Evolutionary conservation across 2,888 invertebrate species (phyloP).

Genomic region (Muscina levida): DNA sequence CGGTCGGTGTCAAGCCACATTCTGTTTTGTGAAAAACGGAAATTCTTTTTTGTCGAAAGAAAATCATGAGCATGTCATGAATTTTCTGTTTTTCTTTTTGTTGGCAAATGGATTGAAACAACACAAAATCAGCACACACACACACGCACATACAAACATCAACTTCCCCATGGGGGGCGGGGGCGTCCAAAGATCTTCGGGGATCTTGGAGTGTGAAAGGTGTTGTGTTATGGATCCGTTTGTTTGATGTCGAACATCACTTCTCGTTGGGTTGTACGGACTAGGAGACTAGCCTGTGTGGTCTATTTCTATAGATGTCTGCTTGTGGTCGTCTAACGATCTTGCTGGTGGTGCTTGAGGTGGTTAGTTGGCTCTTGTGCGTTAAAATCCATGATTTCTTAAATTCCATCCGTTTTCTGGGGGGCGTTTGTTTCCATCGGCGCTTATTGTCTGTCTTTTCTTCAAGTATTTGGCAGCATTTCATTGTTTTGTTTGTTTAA

Average conservation of each 20-base stretch:
- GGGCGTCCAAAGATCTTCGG: too few species aligned
- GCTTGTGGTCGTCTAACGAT: background rate
- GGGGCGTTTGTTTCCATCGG: constrained; percentile 58
- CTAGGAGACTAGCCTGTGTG: background rate
- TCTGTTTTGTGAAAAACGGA: constrained; percentile 26
- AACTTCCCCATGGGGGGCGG: background rate
- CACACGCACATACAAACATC: constrained; percentile 4
- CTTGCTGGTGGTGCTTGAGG: background rate
- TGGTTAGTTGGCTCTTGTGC: constrained; percentile 7
- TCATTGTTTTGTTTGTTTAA: constrained; percentile 53
- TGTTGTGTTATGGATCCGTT: constrained; percentile 4
- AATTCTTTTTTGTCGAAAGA: constrained; percentile 9
- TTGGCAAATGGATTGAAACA: constrained; percentile 12
- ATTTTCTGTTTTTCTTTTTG: constrained; percentile 9
- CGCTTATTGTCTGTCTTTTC: constrained; percentile 58
- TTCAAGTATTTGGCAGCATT: constrained; percentile 65
- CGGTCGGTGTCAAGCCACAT: background rate
- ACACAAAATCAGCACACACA: background rate
- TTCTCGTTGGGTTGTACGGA: background rate
- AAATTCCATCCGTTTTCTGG: constrained; percentile 56
- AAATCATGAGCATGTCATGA: background rate
- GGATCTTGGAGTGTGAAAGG: too few species aligned
- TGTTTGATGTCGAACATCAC: constrained; percentile 17
- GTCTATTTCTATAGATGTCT: background rate
- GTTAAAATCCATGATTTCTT: constrained; percentile 32